Evolutionary conservation across 2,797 vertebrate species (phyloP).

Genomic region (Enteromius trimaculatus): DNA sequence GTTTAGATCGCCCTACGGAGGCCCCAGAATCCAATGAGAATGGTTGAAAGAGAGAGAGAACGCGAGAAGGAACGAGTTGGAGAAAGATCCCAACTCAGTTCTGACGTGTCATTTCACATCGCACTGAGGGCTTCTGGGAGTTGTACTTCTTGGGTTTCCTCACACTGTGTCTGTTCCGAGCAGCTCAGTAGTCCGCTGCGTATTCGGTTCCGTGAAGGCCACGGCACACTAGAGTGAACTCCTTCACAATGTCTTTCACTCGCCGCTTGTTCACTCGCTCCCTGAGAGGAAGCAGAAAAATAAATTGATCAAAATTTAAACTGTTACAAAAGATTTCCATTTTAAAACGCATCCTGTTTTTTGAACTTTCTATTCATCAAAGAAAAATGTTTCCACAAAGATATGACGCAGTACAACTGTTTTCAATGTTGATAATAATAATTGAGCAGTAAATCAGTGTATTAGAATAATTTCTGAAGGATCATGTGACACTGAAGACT

Average conservation of each 20-base stretch:
- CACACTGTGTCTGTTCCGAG: slow-evolving; percentile 58
- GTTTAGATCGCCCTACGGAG: slow-evolving; percentile 6
- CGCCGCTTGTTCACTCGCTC: slow-evolving; percentile 97
- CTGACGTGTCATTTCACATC: not conserved
- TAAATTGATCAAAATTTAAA: not conserved
- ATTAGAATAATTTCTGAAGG: no score
- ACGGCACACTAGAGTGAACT: slow-evolving; percentile 95
- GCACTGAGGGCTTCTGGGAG: slow-evolving; percentile 59
- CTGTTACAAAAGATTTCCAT: not conserved
- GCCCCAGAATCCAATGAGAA: slow-evolving; percentile 17
- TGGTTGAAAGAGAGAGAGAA: slow-evolving; percentile 27
- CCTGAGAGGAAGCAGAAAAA: slow-evolving; percentile 70
- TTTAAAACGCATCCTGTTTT: not conserved
- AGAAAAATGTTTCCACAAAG: not conserved
- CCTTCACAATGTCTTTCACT: slow-evolving; percentile 98
- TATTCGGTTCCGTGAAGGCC: slow-evolving; percentile 99
- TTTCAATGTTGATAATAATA: not conserved
- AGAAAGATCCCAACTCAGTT: slow-evolving; percentile 27
- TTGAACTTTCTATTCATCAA: not conserved
- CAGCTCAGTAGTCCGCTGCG: slow-evolving; percentile 93
- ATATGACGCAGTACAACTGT: not conserved
- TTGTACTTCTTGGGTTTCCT: slow-evolving; percentile 63
- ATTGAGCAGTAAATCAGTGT: no score
- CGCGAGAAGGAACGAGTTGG: slow-evolving; percentile 24
- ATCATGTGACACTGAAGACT: slow-evolving; percentile 1